phyloP scores from a whole-genome alignment of 2,113 vertebrate species.

The Tragelaphus buxtoni region DNA sequence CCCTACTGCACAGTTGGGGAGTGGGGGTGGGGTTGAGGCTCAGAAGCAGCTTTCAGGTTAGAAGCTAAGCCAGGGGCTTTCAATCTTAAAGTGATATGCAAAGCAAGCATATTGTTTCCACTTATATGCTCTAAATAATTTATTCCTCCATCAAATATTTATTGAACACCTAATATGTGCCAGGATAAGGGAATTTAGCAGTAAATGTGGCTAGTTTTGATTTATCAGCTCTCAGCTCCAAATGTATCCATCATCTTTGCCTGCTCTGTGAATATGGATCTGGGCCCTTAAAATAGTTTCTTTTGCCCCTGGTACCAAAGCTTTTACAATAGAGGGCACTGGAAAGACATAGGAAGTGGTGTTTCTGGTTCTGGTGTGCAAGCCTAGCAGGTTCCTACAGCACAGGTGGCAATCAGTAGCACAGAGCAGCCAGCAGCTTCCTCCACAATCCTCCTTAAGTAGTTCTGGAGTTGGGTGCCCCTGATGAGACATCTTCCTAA shows the following conservation, averaged over 20 bases:
- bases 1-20: neutral
- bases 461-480: neutral
- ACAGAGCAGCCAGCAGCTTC: neutral
- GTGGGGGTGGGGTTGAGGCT: neutral
- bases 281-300: conserved; percentile 38
- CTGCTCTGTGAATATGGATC: conserved; percentile 40
- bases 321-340: neutral
- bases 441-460: neutral
- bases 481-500: neutral
- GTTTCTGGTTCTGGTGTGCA: neutral
- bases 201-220: neutral
- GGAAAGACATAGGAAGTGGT: neutral
- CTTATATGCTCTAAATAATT: neutral
- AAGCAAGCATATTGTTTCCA: neutral
- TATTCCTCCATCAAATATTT: neutral
- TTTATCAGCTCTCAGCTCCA: neutral
- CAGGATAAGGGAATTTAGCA: neutral
- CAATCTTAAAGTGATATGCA: neutral
- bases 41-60: neutral
- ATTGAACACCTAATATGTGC: neutral
- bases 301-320: neutral
- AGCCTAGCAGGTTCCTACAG: neutral
- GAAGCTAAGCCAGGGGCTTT: neutral
- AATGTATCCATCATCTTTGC: neutral
- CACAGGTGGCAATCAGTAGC: neutral